Evolutionary conservation across 2,888 invertebrate species (phyloP).

Genomic region (Ectropis crepuscularia): DNA sequence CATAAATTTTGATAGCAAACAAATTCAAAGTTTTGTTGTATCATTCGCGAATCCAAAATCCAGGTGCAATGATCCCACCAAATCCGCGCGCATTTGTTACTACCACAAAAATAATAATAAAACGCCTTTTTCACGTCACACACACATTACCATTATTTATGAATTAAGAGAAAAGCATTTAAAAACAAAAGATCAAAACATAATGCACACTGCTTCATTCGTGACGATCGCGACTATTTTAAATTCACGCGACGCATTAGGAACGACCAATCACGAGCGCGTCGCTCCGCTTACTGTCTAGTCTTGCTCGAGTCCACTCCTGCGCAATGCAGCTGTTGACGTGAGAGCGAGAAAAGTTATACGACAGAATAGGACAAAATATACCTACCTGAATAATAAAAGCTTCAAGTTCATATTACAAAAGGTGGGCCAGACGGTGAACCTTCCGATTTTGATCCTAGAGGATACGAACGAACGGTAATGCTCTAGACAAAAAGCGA

Average conservation of each 20-base stretch:
- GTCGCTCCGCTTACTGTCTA: slow-evolving; percentile 80
- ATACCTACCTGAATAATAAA: slow-evolving; percentile 77
- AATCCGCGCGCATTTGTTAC: slow-evolving; percentile 60
- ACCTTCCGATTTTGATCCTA: slow-evolving; percentile 57
- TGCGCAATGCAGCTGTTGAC: slow-evolving; percentile 69
- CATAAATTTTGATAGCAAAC: slow-evolving; percentile 4
- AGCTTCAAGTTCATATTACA: slow-evolving; percentile 66
- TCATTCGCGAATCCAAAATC: slow-evolving; percentile 46
- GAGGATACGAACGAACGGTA: slow-evolving; percentile 42
- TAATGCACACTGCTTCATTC: slow-evolving; percentile 63
- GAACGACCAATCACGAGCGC: slow-evolving; percentile 75
- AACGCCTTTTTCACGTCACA: slow-evolving; percentile 51
- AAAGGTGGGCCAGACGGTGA: slow-evolving; percentile 62
- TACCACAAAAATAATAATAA: slow-evolving; percentile 56
- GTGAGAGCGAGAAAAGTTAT: slow-evolving; percentile 61
- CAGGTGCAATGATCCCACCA: slow-evolving; percentile 54
- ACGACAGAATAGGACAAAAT: slow-evolving; percentile 57
- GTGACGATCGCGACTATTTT: slow-evolving; percentile 72
- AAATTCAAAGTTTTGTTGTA: slow-evolving; percentile 39
- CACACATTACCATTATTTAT: slow-evolving; percentile 52
- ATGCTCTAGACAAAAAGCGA: slow-evolving; percentile 32
- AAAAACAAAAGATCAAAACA: slow-evolving; percentile 54
- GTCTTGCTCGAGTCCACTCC: slow-evolving; percentile 72
- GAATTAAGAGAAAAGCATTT: slow-evolving; percentile 36
- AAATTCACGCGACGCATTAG: slow-evolving; percentile 63